Percentiles rank a stretch among this genome's conserved stretches.
phyloP scores from a whole-genome alignment of 2,797 vertebrate species.

The Apogon talboti region DNA sequence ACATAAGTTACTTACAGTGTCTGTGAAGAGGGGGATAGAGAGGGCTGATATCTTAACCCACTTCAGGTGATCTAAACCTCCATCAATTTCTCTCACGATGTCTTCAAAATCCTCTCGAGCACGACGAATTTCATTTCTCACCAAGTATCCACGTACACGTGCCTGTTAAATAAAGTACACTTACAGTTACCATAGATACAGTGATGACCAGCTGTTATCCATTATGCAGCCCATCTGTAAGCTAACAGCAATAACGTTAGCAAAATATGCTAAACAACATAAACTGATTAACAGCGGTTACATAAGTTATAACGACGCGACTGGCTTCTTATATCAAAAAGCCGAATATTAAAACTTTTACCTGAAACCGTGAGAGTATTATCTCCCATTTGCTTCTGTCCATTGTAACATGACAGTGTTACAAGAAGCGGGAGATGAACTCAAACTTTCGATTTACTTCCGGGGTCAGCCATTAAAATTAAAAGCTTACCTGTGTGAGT shows the following conservation, averaged over 20 bases:
- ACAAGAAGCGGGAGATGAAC: slow-evolving; percentile 60
- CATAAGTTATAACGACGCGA: neutral
- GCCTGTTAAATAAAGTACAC: slow-evolving; percentile 82
- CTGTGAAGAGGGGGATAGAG: slow-evolving; percentile 81
- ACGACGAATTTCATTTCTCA: slow-evolving; percentile 78
- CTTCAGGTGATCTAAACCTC: slow-evolving; percentile 74
- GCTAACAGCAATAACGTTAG: slow-evolving; percentile 33
- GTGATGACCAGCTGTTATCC: neutral
- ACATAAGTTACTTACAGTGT: slow-evolving; percentile 66
- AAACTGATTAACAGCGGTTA: accelerated
- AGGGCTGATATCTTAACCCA: slow-evolving; percentile 82
- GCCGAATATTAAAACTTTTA: slow-evolving; percentile 9
- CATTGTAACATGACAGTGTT: slow-evolving; percentile 66
- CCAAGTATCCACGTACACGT: slow-evolving; percentile 82
- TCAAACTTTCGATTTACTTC: slow-evolving; percentile 56
- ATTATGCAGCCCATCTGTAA: neutral
- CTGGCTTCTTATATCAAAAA: neutral
- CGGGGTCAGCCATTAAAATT: slow-evolving; percentile 47
- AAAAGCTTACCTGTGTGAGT: slow-evolving; percentile 30
- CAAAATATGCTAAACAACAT: neutral
- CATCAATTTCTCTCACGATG: slow-evolving; percentile 88
- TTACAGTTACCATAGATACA: neutral
- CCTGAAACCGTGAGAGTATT: slow-evolving; percentile 78
- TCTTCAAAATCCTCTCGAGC: slow-evolving; percentile 86
- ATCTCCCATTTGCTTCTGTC: slow-evolving; percentile 55